Percentiles rank a stretch among this genome's conserved stretches.
phyloP scores from a whole-genome alignment of 2,888 invertebrate genomes.

The Apotomis betuletana region DNA sequence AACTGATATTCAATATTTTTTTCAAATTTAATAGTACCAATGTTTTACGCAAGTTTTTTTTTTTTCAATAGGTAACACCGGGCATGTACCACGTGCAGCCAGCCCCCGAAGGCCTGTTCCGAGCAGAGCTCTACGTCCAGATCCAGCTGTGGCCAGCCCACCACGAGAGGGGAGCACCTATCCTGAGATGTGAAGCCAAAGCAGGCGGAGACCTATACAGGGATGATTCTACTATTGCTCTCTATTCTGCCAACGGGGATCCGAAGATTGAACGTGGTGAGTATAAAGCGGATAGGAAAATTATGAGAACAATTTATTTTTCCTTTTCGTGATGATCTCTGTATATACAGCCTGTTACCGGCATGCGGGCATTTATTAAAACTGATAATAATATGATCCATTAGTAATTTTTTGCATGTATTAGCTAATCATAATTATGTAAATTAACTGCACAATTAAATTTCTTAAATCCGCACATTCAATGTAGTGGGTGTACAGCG shows the following conservation, averaged over 20 bases:
- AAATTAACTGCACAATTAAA: no score
- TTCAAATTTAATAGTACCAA: no score
- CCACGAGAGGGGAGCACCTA: slow-evolving; percentile 85
- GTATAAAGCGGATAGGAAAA: slow-evolving; percentile 43
- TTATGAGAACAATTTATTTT: neutral
- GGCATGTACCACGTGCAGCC: slow-evolving; percentile 73
- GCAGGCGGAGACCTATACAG: slow-evolving; percentile 84
- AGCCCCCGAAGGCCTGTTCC: slow-evolving; percentile 79
- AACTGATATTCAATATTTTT: no score
- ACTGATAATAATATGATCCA: no score
- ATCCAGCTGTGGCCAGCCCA: slow-evolving; percentile 85
- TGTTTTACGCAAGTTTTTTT: no score
- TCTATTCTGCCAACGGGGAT: slow-evolving; percentile 86
- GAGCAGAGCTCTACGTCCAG: slow-evolving; percentile 85
- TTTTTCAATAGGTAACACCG: slow-evolving; percentile 69
- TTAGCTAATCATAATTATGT: no score
- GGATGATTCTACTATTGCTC: slow-evolving; percentile 84
- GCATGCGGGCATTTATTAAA: no score
- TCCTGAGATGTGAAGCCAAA: slow-evolving; percentile 86
- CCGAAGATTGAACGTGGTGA: slow-evolving; percentile 89
- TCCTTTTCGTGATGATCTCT: no score
- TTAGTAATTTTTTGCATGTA: no score
- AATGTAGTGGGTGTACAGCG: no score
- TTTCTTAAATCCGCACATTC: no score
- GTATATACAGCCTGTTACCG: no score